phyloP scores from a whole-genome alignment of 2,797 vertebrate genomes.

The Karalla daura region DNA sequence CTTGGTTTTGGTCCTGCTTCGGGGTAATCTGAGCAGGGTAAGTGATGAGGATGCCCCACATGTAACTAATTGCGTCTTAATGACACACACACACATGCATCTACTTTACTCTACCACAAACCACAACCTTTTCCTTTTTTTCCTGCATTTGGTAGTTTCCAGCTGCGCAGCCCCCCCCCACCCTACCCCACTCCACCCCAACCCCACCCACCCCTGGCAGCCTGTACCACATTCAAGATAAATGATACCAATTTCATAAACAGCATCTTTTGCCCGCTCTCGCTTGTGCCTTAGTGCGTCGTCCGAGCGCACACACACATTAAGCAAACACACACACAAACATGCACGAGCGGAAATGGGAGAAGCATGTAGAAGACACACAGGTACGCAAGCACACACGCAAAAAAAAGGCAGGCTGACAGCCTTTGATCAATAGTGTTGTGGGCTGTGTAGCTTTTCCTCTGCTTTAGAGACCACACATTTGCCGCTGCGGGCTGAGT shows the following conservation, averaged over 20 bases:
- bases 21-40: not conserved
- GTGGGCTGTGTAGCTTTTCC: conserved; percentile 55
- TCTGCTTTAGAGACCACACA: conserved; percentile 50
- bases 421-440: conserved; percentile 71
- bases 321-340: conserved; percentile 1
- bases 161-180: conserved; percentile 29
- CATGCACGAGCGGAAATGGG: conserved; percentile 10
- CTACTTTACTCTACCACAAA: not conserved
- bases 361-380: conserved; percentile 27
- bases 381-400: not conserved
- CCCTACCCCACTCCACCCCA: conserved; percentile 14
- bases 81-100: not conserved
- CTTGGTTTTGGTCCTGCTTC: not conserved
- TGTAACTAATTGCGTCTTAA: not conserved
- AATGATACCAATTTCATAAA: conserved; percentile 70
- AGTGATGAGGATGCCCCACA: not conserved
- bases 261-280: conserved; percentile 39
- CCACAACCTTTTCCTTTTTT: conserved; percentile 20
- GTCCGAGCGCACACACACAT: conserved; percentile 18
- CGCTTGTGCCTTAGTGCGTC: conserved; percentile 27
- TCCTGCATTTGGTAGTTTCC: conserved; percentile 37
- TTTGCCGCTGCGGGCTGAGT: conserved; percentile 62
- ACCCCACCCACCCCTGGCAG: conserved; percentile 17
- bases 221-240: conserved; percentile 46
- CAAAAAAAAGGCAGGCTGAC: conserved; percentile 16